Percentiles rank a stretch among this genome's conserved stretches.
phyloP scores from a whole-genome alignment of 2,113 vertebrate species.

The Dicrurus megarhynchus region DNA sequence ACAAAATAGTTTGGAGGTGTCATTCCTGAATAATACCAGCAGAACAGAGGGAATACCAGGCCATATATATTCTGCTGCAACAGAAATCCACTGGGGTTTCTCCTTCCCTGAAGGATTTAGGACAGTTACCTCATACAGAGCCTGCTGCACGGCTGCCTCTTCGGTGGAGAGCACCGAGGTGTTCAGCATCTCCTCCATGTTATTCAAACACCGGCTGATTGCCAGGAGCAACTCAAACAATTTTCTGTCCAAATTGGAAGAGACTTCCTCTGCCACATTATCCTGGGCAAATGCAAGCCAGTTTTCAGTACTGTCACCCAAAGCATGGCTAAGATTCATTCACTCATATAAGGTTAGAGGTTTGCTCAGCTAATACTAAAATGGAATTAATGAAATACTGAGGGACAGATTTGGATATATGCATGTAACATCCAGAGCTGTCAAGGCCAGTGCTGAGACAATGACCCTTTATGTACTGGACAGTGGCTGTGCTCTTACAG shows the following conservation, averaged over 20 bases:
- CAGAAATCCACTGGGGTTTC: background rate
- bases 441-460: background rate
- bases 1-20: background rate
- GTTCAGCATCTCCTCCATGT: constrained; percentile 73
- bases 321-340: background rate
- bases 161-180: constrained; percentile 43
- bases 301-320: background rate
- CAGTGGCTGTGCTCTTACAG: background rate
- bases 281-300: constrained; percentile 61
- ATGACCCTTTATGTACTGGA: background rate
- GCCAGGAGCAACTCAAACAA: constrained; percentile 79
- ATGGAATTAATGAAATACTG: background rate
- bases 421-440: background rate
- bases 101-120: background rate
- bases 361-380: background rate
- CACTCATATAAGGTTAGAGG: accelerated
- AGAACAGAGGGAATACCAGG: background rate
- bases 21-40: background rate
- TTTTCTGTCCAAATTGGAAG: constrained; percentile 73
- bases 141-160: constrained; percentile 65
- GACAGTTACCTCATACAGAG: constrained; percentile 74
- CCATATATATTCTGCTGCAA: background rate
- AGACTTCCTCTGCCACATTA: constrained; percentile 35
- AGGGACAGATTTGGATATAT: background rate
- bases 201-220: constrained; percentile 74